phyloP scores from a whole-genome alignment of 2,797 vertebrate genomes.

The Cichlasoma orientale region DNA sequence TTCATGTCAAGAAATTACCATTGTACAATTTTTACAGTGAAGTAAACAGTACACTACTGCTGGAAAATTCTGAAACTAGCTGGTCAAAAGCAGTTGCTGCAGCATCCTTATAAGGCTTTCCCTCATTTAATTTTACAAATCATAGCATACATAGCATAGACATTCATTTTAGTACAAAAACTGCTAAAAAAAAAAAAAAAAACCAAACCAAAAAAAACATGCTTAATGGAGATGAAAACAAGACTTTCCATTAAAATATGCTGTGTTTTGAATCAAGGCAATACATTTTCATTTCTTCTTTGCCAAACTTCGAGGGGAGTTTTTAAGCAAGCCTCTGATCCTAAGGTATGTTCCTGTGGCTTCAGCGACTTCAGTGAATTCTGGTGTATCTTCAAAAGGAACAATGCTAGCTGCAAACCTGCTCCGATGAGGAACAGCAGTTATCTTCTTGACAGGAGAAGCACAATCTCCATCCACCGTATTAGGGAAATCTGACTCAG shows the following conservation, averaged over 20 bases:
- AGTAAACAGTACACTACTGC: conserved; percentile 34
- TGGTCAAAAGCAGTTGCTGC: conserved; percentile 11
- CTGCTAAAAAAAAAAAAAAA: background rate
- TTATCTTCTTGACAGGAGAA: conserved; percentile 49
- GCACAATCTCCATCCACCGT: background rate
- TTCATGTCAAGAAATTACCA: conserved; percentile 8
- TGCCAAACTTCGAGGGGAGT: conserved; percentile 90
- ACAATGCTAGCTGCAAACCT: conserved; percentile 94
- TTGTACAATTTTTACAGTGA: conserved; percentile 56
- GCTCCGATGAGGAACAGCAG: conserved; percentile 89
- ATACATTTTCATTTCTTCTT: conserved; percentile 82
- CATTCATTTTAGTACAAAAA: conserved; percentile 30
- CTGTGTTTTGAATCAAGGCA: background rate
- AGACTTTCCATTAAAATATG: conserved; percentile 29
- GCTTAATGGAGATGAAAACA: conserved; percentile 31
- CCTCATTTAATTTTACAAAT: conserved; percentile 23
- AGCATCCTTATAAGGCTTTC: conserved; percentile 8
- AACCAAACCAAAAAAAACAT: conserved; percentile 25
- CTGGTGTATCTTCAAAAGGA: conserved; percentile 95
- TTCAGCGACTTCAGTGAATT: conserved; percentile 94
- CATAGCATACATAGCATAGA: conserved; percentile 10
- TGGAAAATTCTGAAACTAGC: conserved; percentile 32
- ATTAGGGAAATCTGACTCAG: conserved; percentile 17
- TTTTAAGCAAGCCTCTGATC: conserved; percentile 91
- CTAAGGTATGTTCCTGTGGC: conserved; percentile 92